These are phyloP conservation scores for Matsumyia berberina DNA, from an alignment of 2,888 invertebrate genomes.

Conservation along the genomic window DNA sequence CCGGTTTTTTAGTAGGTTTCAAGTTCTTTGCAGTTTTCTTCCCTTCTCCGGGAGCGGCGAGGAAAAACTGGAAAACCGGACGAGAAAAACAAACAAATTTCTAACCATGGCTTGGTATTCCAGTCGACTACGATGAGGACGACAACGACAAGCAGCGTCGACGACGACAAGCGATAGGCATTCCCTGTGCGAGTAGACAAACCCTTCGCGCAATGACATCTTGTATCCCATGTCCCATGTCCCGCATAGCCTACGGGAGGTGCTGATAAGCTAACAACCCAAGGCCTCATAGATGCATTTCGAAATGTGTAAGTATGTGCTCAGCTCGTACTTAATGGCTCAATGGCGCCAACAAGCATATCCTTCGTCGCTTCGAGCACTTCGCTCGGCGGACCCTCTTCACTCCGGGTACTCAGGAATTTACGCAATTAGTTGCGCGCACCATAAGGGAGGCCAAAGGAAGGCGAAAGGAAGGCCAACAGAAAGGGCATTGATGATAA, in stretches of 20 bases:
- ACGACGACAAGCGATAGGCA: slow-evolving; percentile 62
- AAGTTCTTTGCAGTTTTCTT: slow-evolving; percentile 72
- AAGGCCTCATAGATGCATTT: slow-evolving; percentile 9
- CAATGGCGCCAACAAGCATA: slow-evolving; percentile 76
- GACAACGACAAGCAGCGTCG: slow-evolving; percentile 34
- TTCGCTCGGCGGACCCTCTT: slow-evolving; percentile 7
- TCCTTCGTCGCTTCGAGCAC: slow-evolving; percentile 70
- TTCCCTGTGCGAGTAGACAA: slow-evolving; percentile 61
- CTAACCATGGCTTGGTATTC: slow-evolving; percentile 33
- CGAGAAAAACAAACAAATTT: slow-evolving; percentile 71
- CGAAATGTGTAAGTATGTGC: slow-evolving; percentile 24
- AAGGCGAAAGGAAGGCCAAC: slow-evolving; percentile 34
- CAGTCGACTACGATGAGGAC: slow-evolving; percentile 35
- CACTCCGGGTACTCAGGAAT: slow-evolving; percentile 55
- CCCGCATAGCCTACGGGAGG: slow-evolving; percentile 58
- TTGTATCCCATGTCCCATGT: slow-evolving; percentile 46
- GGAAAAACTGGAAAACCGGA: slow-evolving; percentile 60
- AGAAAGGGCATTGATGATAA: slow-evolving; percentile 25
- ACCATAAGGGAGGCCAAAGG: slow-evolving; percentile 22
- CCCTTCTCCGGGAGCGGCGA: slow-evolving; percentile 18
- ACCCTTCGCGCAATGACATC: slow-evolving; percentile 73
- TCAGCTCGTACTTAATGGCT: slow-evolving; percentile 63
- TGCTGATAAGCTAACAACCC: slow-evolving; percentile 70
- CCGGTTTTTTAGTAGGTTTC: slow-evolving; percentile 76
- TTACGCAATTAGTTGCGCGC: slow-evolving; percentile 74